Base-by-base conservation (phyloP, 30 jellyfish, hydroid and myxozoan species). In the Catostylus mosaicus region DNA sequence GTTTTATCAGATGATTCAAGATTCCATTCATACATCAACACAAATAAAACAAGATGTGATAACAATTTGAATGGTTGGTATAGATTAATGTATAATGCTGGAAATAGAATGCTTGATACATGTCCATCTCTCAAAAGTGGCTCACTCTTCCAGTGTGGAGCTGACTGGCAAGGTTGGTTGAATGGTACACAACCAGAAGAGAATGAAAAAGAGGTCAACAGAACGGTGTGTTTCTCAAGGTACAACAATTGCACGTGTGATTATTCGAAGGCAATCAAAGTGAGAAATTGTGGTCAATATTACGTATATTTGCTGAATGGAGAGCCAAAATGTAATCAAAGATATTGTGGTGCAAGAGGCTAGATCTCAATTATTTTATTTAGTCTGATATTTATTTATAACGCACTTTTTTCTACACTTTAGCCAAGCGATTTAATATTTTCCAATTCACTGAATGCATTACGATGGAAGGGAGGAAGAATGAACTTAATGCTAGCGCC, bases 221-320 rank as follows among this genome's bases (percentile, higher is more conserved):
- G 98, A 66, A 85, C 70, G 24, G 85, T 91, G 2, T 91, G 98
- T 80, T 91, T 91, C 68, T 85, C 98, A 9, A 67, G 75, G 30
- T 7, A 77, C 38, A 77, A 45, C 51, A 80, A 59, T 30, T 91
- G 98, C 69, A 33, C 46, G 1, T 91, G 98, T 61, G 90, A 62
- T 7, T 91, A 62, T 66, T 33, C 40, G 31, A 61, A 78, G 35
- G 40, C 79, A 20, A 91, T 85, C 40, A 50, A 72, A 65, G 96
- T 85, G 32, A 76, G 88, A 73, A 91, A 91, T 66, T 91, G 98
- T 59, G 98, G 98, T 22, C 59, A 65, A 19, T 91, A 59, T 60
- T 85, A 68, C 74, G 94, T 91, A 18, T 91, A 91, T 54, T 66
- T 83, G 35, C 57, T 91, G 36, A 57, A 63, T 62, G 77, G 81